These are phyloP conservation scores for Brachyhypopomus gauderio DNA, from an alignment of 2,113 vertebrate species.

Conservation along the genomic window DNA sequence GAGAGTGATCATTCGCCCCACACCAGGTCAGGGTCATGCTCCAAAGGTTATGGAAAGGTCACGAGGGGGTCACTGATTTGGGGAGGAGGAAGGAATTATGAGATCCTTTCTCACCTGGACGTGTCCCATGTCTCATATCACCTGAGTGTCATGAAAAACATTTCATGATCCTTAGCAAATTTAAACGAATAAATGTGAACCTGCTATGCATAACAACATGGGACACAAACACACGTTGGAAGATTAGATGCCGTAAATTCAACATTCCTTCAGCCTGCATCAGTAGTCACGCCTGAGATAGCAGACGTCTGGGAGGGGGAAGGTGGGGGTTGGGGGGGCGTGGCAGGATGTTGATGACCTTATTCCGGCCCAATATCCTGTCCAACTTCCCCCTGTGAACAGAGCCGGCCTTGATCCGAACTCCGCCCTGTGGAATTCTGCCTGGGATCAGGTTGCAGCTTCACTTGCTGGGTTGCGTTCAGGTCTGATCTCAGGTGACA, in stretches of 20 bases:
- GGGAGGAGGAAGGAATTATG: neutral
- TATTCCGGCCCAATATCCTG: slow-evolving; percentile 57
- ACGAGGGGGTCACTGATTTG: slow-evolving; percentile 8
- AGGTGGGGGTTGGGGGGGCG: slow-evolving; percentile 2
- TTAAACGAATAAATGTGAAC: slow-evolving; percentile 5
- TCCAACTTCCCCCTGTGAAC: slow-evolving; percentile 56
- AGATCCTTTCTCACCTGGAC: slow-evolving; percentile 13
- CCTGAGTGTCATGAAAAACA: neutral
- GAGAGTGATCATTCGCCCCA: slow-evolving; percentile 27
- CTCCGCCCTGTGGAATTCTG: slow-evolving; percentile 61
- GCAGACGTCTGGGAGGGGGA: slow-evolving; percentile 15
- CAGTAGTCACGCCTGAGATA: slow-evolving; percentile 17
- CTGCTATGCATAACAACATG: neutral
- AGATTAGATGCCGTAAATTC: slow-evolving; percentile 12
- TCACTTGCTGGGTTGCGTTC: slow-evolving; percentile 71
- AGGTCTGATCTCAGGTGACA: slow-evolving; percentile 67
- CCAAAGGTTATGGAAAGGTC: slow-evolving; percentile 47
- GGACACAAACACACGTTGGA: neutral
- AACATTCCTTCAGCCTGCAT: slow-evolving; percentile 29
- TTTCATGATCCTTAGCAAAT: too few species aligned
- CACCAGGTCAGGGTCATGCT: slow-evolving; percentile 59
- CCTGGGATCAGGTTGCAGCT: slow-evolving; percentile 70
- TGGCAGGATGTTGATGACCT: slow-evolving; percentile 25
- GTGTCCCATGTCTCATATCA: neutral
- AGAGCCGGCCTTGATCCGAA: slow-evolving; percentile 71